Conservation (phyloP, 2,113 vertebrate genomes). For the Mustela lutreola region DNA sequence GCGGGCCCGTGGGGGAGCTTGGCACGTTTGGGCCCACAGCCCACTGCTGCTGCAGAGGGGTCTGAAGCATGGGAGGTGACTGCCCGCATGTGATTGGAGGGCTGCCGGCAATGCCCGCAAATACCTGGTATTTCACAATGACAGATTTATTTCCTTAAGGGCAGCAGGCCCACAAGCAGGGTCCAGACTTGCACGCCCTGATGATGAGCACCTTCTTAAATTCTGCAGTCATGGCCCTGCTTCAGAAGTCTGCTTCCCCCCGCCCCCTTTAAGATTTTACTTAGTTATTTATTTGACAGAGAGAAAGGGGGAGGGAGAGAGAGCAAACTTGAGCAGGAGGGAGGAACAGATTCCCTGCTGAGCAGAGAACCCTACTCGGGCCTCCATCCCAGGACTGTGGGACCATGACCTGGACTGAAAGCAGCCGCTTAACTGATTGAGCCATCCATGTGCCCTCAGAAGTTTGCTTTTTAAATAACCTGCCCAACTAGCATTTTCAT, state of each 20-base stretch:
- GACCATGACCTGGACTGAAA: neutral
- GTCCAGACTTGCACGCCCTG: neutral
- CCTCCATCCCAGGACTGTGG: no score
- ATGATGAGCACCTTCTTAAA: neutral
- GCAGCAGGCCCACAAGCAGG: fast-evolving
- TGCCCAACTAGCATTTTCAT: neutral
- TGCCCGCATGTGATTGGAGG: neutral
- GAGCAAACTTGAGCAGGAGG: no score
- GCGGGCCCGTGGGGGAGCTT: neutral
- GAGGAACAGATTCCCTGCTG: no score
- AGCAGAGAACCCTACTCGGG: no score
- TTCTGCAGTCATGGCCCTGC: neutral
- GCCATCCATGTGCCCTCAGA: neutral
- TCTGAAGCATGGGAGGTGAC: neutral
- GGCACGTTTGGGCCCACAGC: neutral
- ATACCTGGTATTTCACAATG: neutral
- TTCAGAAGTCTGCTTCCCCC: neutral
- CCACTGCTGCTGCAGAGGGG: neutral
- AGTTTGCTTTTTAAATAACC: neutral
- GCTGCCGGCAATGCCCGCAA: fast-evolving
- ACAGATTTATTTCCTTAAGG: neutral
- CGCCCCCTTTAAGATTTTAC: neutral
- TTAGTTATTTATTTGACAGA: neutral
- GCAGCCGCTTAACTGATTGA: neutral
- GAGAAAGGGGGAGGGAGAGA: no score